Conservation (phyloP, 2,888 invertebrate genomes). For the Amiota communis region DNA sequence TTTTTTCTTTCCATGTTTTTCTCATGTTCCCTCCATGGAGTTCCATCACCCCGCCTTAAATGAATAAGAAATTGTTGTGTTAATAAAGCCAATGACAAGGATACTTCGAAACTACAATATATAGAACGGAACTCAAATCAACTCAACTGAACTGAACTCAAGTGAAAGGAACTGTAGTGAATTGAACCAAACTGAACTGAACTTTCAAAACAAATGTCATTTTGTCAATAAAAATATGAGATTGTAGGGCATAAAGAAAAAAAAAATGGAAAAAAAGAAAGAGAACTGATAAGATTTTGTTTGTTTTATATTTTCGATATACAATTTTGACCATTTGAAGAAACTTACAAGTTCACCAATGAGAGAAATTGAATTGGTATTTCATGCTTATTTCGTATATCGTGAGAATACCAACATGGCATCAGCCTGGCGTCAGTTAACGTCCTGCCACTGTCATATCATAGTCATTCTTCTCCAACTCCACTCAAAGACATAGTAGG, state of each 20-base stretch:
- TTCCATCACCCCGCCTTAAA: constrained; percentile 36
- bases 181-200: constrained; percentile 8
- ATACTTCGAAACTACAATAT: constrained; percentile 32
- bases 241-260: constrained; percentile 24
- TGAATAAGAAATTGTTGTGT: constrained; percentile 53
- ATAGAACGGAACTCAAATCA: not conserved
- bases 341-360: not conserved
- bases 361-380: constrained; percentile 26
- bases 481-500: not conserved
- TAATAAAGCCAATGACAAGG: constrained; percentile 58
- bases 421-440: constrained; percentile 32
- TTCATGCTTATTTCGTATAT: constrained; percentile 38
- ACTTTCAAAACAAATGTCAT: constrained; percentile 39
- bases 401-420: constrained; percentile 52
- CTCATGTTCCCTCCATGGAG: too few species aligned
- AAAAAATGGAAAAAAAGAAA: constrained; percentile 27
- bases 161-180: not conserved
- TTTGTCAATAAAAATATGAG: constrained; percentile 44
- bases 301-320: constrained; percentile 12
- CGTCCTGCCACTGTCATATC: not conserved
- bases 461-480: not conserved
- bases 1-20: not conserved
- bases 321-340: not conserved
- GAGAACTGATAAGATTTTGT: constrained; percentile 40
- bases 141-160: not conserved